Evolutionary conservation across 2,888 invertebrate species (phyloP).

Genomic region (Drosophila subsilvestris): DNA sequence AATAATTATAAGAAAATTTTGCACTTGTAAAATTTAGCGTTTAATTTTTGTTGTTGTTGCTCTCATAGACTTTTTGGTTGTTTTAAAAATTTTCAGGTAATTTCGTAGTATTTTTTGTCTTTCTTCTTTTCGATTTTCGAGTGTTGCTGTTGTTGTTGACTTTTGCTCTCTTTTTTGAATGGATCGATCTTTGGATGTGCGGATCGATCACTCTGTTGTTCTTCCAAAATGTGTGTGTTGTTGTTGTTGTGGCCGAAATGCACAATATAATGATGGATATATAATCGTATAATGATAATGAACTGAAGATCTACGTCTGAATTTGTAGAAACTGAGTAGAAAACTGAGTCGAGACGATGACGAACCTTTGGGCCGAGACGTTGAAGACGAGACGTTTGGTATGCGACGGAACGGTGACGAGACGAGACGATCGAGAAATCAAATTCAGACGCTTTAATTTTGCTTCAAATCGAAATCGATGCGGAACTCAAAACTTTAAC

Average conservation of each 20-base stretch:
- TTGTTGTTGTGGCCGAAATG: conserved; percentile 63
- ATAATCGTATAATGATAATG: conserved; percentile 23
- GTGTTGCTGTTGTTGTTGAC: conserved; percentile 45
- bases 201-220: conserved; percentile 20
- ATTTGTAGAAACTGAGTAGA: conserved; percentile 68
- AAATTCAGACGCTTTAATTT: conserved; percentile 82
- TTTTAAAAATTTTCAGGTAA: conserved; percentile 81
- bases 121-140: conserved; percentile 53
- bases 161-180: conserved; percentile 21
- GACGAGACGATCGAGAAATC: conserved; percentile 60
- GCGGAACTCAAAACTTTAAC: conserved; percentile 52
- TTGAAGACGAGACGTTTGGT: conserved; percentile 50
- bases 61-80: conserved; percentile 59
- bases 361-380: conserved; percentile 73
- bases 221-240: conserved; percentile 51
- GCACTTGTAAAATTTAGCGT: conserved; percentile 72
- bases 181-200: neutral
- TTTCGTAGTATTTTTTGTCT: conserved; percentile 75
- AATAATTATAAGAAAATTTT: conserved; percentile 73
- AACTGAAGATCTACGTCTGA: conserved; percentile 80
- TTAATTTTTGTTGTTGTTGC: conserved; percentile 37
- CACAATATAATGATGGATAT: conserved; percentile 51
- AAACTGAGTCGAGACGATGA: conserved; percentile 58
- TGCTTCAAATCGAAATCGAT: conserved; percentile 75
- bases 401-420: conserved; percentile 39